Base-by-base conservation (phyloP, 2,888 invertebrate species). In the Lobophora halterata region DNA sequence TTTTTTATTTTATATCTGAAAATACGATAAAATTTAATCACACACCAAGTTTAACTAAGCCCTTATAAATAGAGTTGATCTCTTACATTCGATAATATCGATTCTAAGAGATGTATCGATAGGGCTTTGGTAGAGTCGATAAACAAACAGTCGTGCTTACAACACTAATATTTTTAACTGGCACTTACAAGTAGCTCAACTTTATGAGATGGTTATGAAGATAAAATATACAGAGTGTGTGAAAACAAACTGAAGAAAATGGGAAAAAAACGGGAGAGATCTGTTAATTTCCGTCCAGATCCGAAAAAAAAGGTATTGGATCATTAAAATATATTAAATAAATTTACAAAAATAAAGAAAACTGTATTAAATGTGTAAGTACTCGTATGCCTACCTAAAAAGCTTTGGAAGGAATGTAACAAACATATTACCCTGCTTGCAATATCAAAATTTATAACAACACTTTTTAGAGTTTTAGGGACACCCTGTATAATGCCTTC, bases 141-240 rank as follows among this genome's bases (percentile, higher is more conserved):
- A 64, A 69, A 70, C 66, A 71, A 71, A 73, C 65, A 72, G 49
- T 60, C 54, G 61, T 65, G n/a, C n/a, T n/a, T n/a, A 55, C 48
- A 63, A 49, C 61, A 54, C 66, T 70, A 68, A 67, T 68, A 67
- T 68, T 71, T 74, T 71, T 68, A 60, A 71, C 59, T 58, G 59
- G 50, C 55, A 55, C 57, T 64, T 62, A 52, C 33, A 37, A 44
- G 36, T 35, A 36, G 43, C 33, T n/a, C n/a, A n/a, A n/a, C n/a
- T 30, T 25, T 55, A 29, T 16, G 23, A 65, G 76, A 78, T 78
- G 58, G 57, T 62, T 55, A 55, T 64, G 60, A 55, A 63, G 72
- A 74, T 79, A 71, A 76, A 73, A 73, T 72, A 76, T 73, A 74
- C 72, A 79, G 70, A 77, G 60, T 55, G 63, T 65, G 58, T 28